A percentile compares a stretch with the other conserved stretches of the same genome.
phyloP scores from a whole-genome alignment of 2,113 vertebrate genomes.

The Apistogramma diplotaenia region DNA sequence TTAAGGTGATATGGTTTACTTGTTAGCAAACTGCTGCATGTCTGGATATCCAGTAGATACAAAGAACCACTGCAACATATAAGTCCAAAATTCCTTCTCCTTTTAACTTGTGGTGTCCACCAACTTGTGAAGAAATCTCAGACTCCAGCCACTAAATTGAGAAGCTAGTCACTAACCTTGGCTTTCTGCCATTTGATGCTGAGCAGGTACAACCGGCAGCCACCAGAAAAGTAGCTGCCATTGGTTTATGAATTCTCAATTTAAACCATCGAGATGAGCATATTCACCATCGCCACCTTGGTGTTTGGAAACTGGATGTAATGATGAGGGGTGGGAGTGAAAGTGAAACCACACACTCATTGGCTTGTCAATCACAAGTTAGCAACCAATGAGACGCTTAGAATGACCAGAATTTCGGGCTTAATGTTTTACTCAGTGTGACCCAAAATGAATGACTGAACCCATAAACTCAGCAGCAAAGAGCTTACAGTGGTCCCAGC shows the following conservation, averaged over 20 bases:
- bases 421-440: not conserved
- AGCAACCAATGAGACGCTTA: no score
- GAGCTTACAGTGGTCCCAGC: not conserved
- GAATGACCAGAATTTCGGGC: no score
- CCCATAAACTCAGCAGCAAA: not conserved
- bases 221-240: no score
- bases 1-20: not conserved
- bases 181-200: not conserved
- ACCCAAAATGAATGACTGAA: not conserved
- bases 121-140: not conserved
- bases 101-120: not conserved
- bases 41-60: not conserved
- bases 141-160: not conserved
- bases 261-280: no score
- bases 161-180: not conserved
- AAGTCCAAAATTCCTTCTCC: not conserved
- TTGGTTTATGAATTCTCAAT: no score
- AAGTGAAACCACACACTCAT: no score
- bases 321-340: no score
- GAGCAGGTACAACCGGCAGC: no score
- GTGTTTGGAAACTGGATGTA: no score
- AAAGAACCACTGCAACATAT: not conserved
- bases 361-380: no score
- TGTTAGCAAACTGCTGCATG: no score
- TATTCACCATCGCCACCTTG: no score